These are phyloP conservation scores for Heterotilapia buettikoferi DNA, from an alignment of 2,113 vertebrate species.

Conservation along the genomic window DNA sequence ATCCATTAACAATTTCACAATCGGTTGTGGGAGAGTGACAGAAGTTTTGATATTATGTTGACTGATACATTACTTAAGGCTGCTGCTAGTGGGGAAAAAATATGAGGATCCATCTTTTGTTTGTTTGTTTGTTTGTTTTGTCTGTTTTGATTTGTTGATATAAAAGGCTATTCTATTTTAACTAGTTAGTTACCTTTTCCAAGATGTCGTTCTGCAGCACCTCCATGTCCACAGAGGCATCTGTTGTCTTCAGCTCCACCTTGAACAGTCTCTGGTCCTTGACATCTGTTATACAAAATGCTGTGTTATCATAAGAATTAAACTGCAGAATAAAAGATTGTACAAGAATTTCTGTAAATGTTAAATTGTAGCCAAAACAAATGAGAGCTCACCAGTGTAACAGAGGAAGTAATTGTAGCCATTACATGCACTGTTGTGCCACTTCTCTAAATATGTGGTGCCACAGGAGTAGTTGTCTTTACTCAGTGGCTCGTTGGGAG, in stretches of 20 bases:
- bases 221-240: not conserved
- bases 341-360: not conserved
- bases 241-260: not conserved
- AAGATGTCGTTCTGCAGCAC: not conserved
- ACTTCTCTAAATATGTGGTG: accelerated
- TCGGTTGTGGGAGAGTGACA: not conserved
- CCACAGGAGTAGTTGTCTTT: not conserved
- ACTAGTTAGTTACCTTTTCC: not conserved
- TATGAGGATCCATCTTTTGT: not conserved
- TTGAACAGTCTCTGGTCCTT: not conserved
- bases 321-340: not conserved
- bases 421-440: not conserved
- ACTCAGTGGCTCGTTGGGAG: not conserved
- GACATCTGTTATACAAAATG: not conserved
- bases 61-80: not conserved
- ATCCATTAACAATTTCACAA: not conserved
- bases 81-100: not conserved
- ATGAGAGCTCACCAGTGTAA: not conserved
- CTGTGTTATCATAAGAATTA: not conserved
- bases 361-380: not conserved
- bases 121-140: not conserved
- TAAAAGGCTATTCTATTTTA: not conserved
- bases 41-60: not conserved
- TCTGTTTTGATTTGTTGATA: not conserved
- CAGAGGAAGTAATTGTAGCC: accelerated